Percentiles rank a stretch among this genome's conserved stretches.
phyloP scores from a whole-genome alignment of 2,797 vertebrate species.

The Cossypha heuglini region DNA sequence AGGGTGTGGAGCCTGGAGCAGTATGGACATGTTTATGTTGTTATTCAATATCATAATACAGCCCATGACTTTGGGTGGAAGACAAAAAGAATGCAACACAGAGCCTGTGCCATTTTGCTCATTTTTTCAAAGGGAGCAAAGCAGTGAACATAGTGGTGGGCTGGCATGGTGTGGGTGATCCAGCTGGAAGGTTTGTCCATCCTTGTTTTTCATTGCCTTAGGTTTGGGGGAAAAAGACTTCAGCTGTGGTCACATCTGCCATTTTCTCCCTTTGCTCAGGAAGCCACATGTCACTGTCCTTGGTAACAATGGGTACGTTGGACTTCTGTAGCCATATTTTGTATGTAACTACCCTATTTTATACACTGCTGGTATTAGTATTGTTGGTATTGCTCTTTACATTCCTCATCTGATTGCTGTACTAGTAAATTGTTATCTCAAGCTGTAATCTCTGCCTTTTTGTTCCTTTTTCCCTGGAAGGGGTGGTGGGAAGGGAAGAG shows the following conservation, averaged over 20 bases:
- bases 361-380: not conserved
- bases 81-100: accelerated
- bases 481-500: not conserved
- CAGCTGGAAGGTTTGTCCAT: not conserved
- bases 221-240: not conserved
- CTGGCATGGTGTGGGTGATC: not conserved
- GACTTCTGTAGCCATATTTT: not conserved
- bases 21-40: not conserved
- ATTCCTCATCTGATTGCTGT: not conserved
- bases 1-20: accelerated
- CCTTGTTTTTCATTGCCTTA: not conserved
- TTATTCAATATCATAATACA: not conserved
- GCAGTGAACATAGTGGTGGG: not conserved
- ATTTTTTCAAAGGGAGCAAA: not conserved
- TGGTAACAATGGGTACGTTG: accelerated
- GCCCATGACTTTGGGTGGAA: not conserved
- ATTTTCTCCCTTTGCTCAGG: not conserved
- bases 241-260: not conserved
- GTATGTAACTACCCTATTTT: not conserved
- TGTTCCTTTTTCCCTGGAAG: not conserved
- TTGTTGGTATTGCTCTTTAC: not conserved
- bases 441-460: not conserved
- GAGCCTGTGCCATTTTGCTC: not conserved
- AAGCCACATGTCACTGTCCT: not conserved
- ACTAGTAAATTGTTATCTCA: not conserved